These are phyloP conservation scores for Ectropis crepuscularia DNA, from an alignment of 2,888 invertebrate genomes.

Conservation along the genomic window DNA sequence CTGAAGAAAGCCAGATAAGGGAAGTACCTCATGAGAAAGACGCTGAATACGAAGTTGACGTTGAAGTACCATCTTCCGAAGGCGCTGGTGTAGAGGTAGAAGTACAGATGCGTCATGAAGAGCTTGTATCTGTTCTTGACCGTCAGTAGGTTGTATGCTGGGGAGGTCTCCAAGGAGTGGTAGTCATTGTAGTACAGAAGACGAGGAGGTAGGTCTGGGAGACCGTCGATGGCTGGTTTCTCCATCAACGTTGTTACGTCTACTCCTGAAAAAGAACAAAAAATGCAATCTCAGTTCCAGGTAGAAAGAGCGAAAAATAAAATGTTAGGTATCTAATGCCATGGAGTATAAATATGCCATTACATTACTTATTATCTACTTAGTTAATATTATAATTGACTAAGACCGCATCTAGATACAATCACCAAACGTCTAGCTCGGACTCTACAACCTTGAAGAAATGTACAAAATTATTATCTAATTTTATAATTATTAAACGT, in stretches of 20 bases:
- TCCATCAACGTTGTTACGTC: conserved; percentile 55
- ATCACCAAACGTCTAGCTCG: too few species aligned
- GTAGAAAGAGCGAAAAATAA: too few species aligned
- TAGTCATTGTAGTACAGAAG: conserved; percentile 72
- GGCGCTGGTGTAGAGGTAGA: conserved; percentile 67
- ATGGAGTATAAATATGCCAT: too few species aligned
- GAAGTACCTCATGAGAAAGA: conserved; percentile 87
- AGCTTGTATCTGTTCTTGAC: conserved; percentile 61
- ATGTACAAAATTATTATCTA: too few species aligned
- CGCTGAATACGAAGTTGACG: conserved; percentile 81
- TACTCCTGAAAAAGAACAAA: conserved; percentile 56
- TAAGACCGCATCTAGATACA: too few species aligned
- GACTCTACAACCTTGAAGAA: too few species aligned
- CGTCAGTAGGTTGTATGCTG: conserved; percentile 70
- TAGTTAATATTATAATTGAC: too few species aligned
- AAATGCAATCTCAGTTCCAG: too few species aligned
- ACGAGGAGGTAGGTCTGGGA: conserved; percentile 53
- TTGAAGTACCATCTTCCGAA: conserved; percentile 87
- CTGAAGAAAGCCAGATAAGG: conserved; percentile 88
- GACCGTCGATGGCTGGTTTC: conserved; percentile 57
- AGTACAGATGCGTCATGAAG: conserved; percentile 47
- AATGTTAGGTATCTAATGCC: too few species aligned
- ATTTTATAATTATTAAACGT: too few species aligned
- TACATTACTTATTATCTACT: too few species aligned
- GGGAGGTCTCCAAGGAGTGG: conserved; percentile 67